These are phyloP conservation scores for Drosophila anomalipes DNA, from an alignment of 2,888 invertebrate genomes.

Conservation along the genomic window DNA sequence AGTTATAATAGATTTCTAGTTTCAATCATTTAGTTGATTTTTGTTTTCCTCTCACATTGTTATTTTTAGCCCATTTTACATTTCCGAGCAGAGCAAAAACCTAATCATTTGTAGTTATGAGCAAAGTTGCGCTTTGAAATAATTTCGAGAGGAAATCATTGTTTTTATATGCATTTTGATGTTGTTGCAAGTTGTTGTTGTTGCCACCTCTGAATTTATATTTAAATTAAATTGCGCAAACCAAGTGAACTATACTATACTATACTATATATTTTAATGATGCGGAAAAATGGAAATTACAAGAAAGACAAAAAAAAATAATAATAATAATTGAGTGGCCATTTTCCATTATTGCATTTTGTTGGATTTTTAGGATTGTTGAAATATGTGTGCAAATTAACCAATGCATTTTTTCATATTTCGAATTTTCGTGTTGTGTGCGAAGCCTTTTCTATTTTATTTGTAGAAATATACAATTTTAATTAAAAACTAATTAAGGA, in stretches of 20 bases:
- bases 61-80: conserved; percentile 9
- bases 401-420: neutral
- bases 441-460: neutral
- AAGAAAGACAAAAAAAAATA: neutral
- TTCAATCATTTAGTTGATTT: conserved; percentile 67
- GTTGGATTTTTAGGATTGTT: neutral
- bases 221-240: neutral
- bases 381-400: neutral
- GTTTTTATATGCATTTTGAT: conserved; percentile 36
- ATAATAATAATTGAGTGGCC: neutral
- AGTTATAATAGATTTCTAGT: conserved; percentile 80
- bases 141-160: conserved; percentile 40
- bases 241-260: neutral
- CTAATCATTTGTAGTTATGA: conserved; percentile 69
- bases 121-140: conserved; percentile 53
- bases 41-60: conserved; percentile 20
- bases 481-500: neutral
- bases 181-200: neutral
- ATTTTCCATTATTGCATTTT: neutral
- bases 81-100: conserved; percentile 30
- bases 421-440: neutral
- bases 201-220: neutral
- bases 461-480: neutral
- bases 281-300: neutral
- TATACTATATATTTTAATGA: neutral